These are phyloP conservation scores for Papio anubis DNA, from an alignment of 2,113 vertebrate species.

Conservation along the genomic window DNA sequence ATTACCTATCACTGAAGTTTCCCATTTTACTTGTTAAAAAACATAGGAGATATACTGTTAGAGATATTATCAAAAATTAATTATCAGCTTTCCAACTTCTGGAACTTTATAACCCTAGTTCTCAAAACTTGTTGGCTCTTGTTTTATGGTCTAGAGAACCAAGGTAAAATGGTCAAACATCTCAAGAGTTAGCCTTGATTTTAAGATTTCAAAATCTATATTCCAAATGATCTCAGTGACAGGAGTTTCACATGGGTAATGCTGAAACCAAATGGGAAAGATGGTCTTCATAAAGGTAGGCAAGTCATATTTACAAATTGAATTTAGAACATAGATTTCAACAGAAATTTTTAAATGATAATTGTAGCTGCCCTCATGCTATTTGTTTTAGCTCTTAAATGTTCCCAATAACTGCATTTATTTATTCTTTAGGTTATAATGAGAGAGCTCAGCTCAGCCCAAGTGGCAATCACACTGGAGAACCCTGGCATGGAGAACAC, in stretches of 20 bases:
- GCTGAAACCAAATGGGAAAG: background rate
- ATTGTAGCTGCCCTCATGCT: background rate
- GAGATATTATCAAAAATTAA: background rate
- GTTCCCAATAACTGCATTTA: background rate
- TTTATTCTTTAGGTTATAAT: background rate
- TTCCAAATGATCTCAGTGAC: background rate
- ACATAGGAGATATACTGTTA: background rate
- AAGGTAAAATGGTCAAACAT: background rate
- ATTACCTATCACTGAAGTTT: background rate
- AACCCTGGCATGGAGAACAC: background rate
- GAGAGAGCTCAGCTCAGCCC: background rate
- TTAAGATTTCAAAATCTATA: background rate
- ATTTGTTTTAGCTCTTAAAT: background rate
- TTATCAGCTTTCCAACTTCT: background rate
- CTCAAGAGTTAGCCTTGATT: background rate
- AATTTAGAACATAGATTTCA: background rate
- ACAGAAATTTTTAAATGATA: background rate
- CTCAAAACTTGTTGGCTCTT: background rate
- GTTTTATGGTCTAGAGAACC: background rate
- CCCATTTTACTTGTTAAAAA: background rate
- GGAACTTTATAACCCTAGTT: background rate
- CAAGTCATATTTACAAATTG: background rate
- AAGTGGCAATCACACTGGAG: background rate
- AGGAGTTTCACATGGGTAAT: no score
- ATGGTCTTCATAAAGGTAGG: no score